Evolutionary conservation across 2,113 vertebrate genomes (phyloP), one percentile per base, ranked within the genome.

Genomic region (Heteronetta atricapilla): DNA sequence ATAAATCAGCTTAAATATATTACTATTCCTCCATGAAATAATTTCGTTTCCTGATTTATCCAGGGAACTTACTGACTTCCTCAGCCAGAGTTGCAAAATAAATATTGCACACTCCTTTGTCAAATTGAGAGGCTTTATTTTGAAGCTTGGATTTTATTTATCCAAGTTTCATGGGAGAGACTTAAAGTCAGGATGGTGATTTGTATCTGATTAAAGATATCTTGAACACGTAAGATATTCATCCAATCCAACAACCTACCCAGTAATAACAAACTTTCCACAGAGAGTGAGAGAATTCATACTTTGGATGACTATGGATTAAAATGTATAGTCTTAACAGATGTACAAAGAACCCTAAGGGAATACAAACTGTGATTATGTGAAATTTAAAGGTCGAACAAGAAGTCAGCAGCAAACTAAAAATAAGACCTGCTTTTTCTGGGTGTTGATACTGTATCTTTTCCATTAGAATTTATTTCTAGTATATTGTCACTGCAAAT

Each of bases 1-100:
- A 80, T 91, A 85, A 91, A 89, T 95, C 70, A 95, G 48, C 31
- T 88, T 83, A 15, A 89, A 94, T 95, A 86, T 88, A 91, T 88
- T 86, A 62, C 15, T 33, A 5, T 81, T 79, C n/a, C 31, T 66
- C 44, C 4, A 1, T 40, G 40, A 91, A 89, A 89, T 82, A 52
- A 74, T 91, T 88, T 86, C 4, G 88, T 88, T 87, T 69, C 46
- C 56, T 77, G 19, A 46, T 82, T 74, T 58, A 82, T 42, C 67
- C 63, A 88, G 58, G 78, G 78, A 87, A 74, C 14, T 88, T 53
- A 56, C n/a, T 87, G 81, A 63, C 75, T 95, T 92, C 31, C 22
- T 89, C 53, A 64, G 0, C 0, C 23, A 66, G 58, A 82, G n/a
- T 25, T 74, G 40, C 28, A 70, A 28, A 82, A 80, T 46, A 95